phyloP scores from a whole-genome alignment of 2,113 vertebrate species.

The Taxidea taxus region DNA sequence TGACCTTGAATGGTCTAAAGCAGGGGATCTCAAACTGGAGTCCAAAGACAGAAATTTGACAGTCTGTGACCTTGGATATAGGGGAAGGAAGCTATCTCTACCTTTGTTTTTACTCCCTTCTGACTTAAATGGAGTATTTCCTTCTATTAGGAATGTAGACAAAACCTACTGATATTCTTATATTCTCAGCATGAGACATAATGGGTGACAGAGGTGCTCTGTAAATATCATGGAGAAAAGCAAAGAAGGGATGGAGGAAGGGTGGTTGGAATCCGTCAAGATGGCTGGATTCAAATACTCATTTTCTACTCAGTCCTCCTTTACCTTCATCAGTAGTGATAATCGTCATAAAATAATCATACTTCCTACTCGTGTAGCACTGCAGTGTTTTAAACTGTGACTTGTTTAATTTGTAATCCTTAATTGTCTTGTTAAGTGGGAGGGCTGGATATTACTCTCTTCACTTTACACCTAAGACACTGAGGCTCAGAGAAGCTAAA shows the following conservation, averaged over 20 bases:
- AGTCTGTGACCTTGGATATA: background rate
- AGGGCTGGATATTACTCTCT: background rate
- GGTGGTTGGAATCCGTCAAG: background rate
- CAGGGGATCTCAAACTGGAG: background rate
- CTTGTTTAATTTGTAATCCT: background rate
- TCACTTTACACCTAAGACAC: background rate
- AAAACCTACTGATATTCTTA: background rate
- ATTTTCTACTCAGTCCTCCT: background rate
- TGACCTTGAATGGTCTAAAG: background rate
- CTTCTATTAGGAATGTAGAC: background rate
- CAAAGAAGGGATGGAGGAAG: background rate
- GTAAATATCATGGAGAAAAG: background rate
- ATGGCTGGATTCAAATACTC: background rate
- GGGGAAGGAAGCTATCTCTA: background rate
- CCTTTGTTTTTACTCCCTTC: background rate
- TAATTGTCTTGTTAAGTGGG: background rate
- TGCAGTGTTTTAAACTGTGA: background rate
- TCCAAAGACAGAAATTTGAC: background rate
- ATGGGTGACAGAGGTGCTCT: background rate
- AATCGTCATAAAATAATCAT: background rate
- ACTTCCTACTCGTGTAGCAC: background rate
- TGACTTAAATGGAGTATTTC: background rate
- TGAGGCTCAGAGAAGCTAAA: background rate
- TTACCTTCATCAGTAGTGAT: background rate
- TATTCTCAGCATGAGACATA: background rate